Conservation (phyloP, 2,797 vertebrate genomes). For the Anniella stebbinsi region DNA sequence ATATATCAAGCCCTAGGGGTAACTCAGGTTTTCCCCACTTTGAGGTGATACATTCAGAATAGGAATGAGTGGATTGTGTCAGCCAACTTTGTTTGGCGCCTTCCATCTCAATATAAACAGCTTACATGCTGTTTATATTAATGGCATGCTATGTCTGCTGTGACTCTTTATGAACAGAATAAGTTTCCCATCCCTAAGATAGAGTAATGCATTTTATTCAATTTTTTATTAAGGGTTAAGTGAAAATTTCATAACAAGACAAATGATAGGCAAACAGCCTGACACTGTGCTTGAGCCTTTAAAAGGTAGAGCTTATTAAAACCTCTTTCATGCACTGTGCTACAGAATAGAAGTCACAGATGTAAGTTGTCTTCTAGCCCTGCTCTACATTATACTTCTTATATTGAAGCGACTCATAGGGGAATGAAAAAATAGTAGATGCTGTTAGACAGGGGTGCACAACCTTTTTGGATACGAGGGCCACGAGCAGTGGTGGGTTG, state of each 20-base stretch:
- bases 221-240: slow-evolving; percentile 15
- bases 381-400: slow-evolving; percentile 1
- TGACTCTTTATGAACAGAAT: background rate
- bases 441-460: background rate
- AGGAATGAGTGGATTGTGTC: background rate
- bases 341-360: background rate
- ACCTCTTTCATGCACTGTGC: background rate
- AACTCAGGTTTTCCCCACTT: background rate
- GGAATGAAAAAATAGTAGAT: slow-evolving; percentile 47
- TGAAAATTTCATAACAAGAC: slow-evolving; percentile 30
- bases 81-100: background rate
- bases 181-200: background rate
- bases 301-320: background rate
- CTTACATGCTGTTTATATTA: background rate
- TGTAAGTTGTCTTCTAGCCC: slow-evolving; percentile 6
- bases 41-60: background rate
- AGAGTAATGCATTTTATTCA: background rate
- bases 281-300: background rate
- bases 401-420: slow-evolving; percentile 35
- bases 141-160: background rate
- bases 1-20: background rate
- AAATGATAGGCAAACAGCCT: background rate
- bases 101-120: background rate
- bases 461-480: too few relatives aligned
- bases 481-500: too few relatives aligned